Conservation (phyloP, 2,797 vertebrate genomes). For the Coregonus suidteri region DNA sequence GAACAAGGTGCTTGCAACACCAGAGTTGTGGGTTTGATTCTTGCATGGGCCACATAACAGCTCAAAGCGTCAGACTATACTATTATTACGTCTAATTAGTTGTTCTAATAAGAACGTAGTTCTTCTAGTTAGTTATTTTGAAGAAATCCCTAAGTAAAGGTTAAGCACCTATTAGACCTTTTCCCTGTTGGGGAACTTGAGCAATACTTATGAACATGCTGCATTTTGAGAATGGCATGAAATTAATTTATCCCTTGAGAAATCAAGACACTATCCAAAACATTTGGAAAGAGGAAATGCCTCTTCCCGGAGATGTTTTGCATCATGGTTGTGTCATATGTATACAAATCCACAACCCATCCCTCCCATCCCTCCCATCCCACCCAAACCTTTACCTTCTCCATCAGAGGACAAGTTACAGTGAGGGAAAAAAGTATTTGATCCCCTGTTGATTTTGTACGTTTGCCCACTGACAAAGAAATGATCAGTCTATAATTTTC, state of each 20-base stretch:
- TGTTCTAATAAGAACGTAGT: no score
- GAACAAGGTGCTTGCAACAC: no score
- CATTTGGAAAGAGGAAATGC: background rate
- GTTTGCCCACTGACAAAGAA: no score
- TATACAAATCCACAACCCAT: conserved; percentile 22
- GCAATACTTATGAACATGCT: conserved; percentile 37
- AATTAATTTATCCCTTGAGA: conserved; percentile 53
- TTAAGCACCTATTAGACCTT: background rate
- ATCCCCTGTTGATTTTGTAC: no score
- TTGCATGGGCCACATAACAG: no score
- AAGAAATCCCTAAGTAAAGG: background rate
- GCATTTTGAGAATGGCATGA: conserved; percentile 38
- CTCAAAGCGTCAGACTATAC: no score
- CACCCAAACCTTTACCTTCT: background rate
- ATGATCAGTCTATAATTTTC: no score
- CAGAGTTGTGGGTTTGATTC: no score
- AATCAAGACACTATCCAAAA: conserved; percentile 13
- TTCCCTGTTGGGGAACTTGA: conserved; percentile 22
- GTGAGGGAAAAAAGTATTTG: no score
- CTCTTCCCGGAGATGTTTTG: conserved; percentile 10
- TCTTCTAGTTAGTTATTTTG: no score
- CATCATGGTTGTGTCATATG: background rate
- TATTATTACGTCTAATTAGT: no score
- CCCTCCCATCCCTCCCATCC: background rate
- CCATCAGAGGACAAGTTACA: background rate